A percentile compares a stretch with the other conserved stretches of the same genome.
phyloP scores from a whole-genome alignment of 2,888 invertebrate species.

The Drosophila greeni region DNA sequence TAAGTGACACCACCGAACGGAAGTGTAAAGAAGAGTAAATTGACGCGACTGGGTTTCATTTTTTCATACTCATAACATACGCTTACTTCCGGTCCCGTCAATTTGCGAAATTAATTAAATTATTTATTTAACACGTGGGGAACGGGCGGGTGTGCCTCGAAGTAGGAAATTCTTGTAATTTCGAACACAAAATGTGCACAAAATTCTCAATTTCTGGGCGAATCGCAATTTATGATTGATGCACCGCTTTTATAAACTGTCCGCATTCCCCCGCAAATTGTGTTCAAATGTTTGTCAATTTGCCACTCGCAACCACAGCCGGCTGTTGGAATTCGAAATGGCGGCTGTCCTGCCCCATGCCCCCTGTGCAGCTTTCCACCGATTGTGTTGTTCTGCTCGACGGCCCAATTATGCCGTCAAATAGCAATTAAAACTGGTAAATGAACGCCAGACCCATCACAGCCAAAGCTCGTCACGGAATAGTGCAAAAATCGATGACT shows the following conservation, averaged over 20 bases:
- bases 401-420: conserved; percentile 41
- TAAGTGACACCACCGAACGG: conserved; percentile 28
- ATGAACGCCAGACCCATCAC: conserved; percentile 24
- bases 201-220: conserved; percentile 12
- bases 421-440: conserved; percentile 39
- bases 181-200: conserved; percentile 13
- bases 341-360: conserved; percentile 10
- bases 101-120: conserved; percentile 68
- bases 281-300: conserved; percentile 56
- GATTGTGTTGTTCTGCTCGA: conserved; percentile 42
- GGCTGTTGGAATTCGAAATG: conserved; percentile 32
- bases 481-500: conserved; percentile 14
- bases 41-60: conserved; percentile 30
- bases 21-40: conserved; percentile 23
- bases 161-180: conserved; percentile 13
- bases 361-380: neutral
- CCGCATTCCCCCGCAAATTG: conserved; percentile 22
- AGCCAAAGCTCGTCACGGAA: conserved; percentile 1
- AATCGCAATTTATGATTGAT: conserved; percentile 40
- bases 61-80: conserved; percentile 19
- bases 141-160: neutral
- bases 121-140: conserved; percentile 64
- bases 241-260: conserved; percentile 34
- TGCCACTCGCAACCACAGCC: conserved; percentile 32
- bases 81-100: conserved; percentile 54